Base-by-base conservation (phyloP, 2,888 invertebrate genomes). In the Alitta virens region DNA sequence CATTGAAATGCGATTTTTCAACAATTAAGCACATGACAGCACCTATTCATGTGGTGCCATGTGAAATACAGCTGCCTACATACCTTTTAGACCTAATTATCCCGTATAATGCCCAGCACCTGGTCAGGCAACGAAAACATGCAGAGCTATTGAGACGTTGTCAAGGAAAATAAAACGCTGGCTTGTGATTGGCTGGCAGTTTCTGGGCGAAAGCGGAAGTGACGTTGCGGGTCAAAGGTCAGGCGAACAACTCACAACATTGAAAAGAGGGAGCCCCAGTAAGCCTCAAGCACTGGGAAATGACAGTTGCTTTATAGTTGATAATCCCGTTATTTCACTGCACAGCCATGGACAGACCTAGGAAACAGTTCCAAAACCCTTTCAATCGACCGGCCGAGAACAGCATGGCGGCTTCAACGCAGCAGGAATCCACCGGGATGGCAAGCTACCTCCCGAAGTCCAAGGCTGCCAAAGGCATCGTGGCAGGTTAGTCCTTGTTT, bases 341-440 rank as follows among this genome's bases (percentile, higher is more conserved):
- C 52, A 49, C 14, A 24, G 64, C 56, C 21, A 73, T 74, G 72
- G 73, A 74, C 66, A 63, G 63, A 56, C 60, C 62, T 43, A 65
- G 52, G 26, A 63, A 52, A 51, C 43, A 38, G 56, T 71, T 66
- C 52, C 56, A 51, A 56, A 68, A 65, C 49, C 74, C 74, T 0
- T 73, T 74, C 51, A 52, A 64, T 16, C 63, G 72, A 16, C 72
- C 69, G 38, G 58, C 62, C 59, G 64, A 69, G 14, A 56, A 67
- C n/a, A 43, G 61, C 24, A 69, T 71, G 69, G 53, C 53, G 60
- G 54, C 54, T 2, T 72, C 73, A 53, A 69, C 72, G 2, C 57
- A 68, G 9, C 21, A 5, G 21, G 38, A 27, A 18, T 5, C 49
- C 14, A 18, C 51, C 14, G 40, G 33, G n/a, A 46, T 46, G 9